These are phyloP conservation scores for Pseudomyrmex sp. DNA, from an alignment of 1,140 invertebrate species.

Conservation along the genomic window DNA sequence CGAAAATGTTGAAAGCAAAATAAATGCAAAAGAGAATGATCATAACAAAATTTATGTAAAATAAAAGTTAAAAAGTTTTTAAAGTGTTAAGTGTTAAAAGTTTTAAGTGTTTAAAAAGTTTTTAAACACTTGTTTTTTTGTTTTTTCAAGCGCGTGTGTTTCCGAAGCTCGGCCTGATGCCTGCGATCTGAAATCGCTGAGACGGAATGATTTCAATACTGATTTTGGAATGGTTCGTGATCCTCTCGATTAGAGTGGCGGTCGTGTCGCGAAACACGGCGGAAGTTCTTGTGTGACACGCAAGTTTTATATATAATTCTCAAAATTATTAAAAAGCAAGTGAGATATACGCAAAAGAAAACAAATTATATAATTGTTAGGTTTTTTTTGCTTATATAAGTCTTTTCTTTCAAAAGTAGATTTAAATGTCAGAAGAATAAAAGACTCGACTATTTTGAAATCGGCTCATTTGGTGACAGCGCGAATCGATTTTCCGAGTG, in stretches of 20 bases:
- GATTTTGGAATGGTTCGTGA: constrained; percentile 84
- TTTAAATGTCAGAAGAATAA: too few species aligned
- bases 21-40: not conserved
- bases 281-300: not conserved
- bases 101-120: too few species aligned
- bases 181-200: constrained; percentile 67
- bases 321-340: not conserved
- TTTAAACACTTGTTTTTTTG: too few species aligned
- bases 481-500: not conserved
- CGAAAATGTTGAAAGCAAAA: not conserved
- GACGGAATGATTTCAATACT: constrained; percentile 82
- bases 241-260: constrained; percentile 47
- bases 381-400: not conserved
- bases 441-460: not conserved
- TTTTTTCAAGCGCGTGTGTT: constrained; percentile 26
- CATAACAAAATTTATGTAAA: not conserved
- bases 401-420: not conserved
- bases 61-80: too few species aligned
- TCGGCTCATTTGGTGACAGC: not conserved
- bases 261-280: constrained; percentile 2
- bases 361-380: not conserved
- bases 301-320: not conserved
- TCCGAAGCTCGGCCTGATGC: constrained; percentile 66
- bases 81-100: too few species aligned
- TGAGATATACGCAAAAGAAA: not conserved